phyloP scores from a whole-genome alignment of 2,888 invertebrate genomes.

The Gibbula magus region DNA sequence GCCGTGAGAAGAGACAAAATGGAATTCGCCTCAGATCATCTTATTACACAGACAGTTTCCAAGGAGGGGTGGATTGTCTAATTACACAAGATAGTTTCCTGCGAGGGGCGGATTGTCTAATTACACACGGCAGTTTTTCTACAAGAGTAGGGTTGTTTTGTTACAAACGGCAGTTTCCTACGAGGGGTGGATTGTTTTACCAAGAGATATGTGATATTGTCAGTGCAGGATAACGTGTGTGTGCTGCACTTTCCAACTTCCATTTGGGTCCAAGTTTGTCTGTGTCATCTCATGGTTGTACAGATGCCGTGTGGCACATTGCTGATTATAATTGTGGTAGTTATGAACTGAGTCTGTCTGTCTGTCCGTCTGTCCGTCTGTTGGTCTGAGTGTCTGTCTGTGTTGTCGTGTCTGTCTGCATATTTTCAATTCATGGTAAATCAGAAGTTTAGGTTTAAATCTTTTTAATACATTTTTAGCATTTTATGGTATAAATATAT shows the following conservation, averaged over 20 bases:
- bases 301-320: not conserved
- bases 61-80: no score
- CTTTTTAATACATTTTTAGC: conserved; percentile 8
- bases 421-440: not conserved
- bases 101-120: no score
- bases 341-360: not conserved
- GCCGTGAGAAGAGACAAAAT: no score
- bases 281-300: not conserved
- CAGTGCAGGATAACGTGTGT: not conserved
- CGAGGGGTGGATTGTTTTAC: no score
- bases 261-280: not conserved
- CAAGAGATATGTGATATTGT: not conserved
- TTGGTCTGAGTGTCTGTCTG: conserved; percentile 15
- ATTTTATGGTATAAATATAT: conserved; percentile 6
- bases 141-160: no score
- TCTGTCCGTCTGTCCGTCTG: conserved; percentile 14
- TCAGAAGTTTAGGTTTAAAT: conserved; percentile 6
- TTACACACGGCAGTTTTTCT: no score
- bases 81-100: no score
- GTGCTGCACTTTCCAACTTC: not conserved
- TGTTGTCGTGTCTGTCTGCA: conserved; percentile 6
- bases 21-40: no score
- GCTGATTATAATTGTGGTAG: not conserved
- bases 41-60: no score
- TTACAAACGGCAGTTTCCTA: no score